Evolutionary conservation across 1,140 invertebrate genomes (phyloP).

Genomic region (Aphaenogaster rudis): DNA sequence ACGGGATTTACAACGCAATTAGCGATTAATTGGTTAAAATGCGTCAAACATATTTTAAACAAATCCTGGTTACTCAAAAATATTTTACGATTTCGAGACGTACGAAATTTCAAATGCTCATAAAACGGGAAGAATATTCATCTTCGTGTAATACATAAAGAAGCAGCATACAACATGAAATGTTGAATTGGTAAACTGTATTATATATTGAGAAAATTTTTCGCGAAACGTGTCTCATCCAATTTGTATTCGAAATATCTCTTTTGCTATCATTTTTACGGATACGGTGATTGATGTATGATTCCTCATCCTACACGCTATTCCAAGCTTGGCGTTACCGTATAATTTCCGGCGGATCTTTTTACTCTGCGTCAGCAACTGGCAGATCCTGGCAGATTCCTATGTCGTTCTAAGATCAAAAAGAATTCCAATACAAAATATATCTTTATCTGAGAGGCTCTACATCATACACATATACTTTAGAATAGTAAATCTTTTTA

Average conservation of each 20-base stretch:
- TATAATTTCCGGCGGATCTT: slow-evolving; percentile 44
- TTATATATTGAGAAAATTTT: not conserved
- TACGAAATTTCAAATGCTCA: not conserved
- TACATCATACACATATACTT: not conserved
- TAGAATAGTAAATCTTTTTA: slow-evolving; percentile 22
- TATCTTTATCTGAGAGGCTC: not conserved
- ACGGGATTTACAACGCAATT: not conserved
- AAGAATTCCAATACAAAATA: not conserved
- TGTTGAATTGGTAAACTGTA: not conserved
- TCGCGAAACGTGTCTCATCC: not conserved
- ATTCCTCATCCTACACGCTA: not conserved
- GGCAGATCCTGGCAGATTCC: not conserved
- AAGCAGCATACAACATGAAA: not conserved
- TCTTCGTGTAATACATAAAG: not conserved
- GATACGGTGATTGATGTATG: slow-evolving; percentile 26
- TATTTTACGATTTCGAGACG: not conserved
- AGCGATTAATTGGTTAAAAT: not conserved
- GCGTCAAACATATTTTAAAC: not conserved
- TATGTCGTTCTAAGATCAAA: slow-evolving; percentile 31
- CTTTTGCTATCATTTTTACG: slow-evolving; percentile 4
- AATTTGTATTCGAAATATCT: slow-evolving; percentile 13
- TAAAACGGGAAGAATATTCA: not conserved
- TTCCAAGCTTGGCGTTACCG: slow-evolving; percentile 4
- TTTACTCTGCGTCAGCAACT: slow-evolving; percentile 5
- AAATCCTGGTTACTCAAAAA: not conserved